Evolutionary conservation across 2,888 invertebrate species (phyloP).

Genomic region (Agrochola macilenta): DNA sequence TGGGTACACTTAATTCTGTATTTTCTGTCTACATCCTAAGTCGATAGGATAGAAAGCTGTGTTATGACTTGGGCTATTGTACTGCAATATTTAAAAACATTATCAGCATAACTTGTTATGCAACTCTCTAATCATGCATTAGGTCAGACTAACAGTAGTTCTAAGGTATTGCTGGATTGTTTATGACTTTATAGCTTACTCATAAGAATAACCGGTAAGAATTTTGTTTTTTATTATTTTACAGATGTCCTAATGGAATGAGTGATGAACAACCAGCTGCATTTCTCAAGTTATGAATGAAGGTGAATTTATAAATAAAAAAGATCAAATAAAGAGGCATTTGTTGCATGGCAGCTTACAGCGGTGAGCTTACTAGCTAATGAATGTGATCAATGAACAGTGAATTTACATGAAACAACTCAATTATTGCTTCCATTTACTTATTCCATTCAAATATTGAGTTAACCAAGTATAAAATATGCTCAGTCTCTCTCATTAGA

Average conservation of each 20-base stretch:
- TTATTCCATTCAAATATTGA: neutral
- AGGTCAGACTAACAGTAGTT: neutral
- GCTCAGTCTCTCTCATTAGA: constrained; percentile 7
- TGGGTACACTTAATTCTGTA: neutral
- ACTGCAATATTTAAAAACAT: constrained; percentile 20
- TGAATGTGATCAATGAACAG: neutral
- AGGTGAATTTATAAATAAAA: neutral
- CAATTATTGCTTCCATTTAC: neutral
- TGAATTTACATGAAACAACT: constrained; percentile 8
- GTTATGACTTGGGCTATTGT: constrained; percentile 23
- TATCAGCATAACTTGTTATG: constrained; percentile 1
- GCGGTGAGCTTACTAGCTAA: neutral
- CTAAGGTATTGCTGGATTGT: constrained; percentile 6
- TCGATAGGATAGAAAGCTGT: neutral
- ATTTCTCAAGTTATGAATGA: neutral
- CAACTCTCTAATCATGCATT: neutral
- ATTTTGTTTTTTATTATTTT: constrained; percentile 27
- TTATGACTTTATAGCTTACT: constrained; percentile 10
- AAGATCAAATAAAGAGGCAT: neutral
- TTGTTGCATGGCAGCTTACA: neutral
- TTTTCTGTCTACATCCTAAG: neutral
- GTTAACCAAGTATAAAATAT: constrained; percentile 7
- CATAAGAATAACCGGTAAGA: constrained; percentile 39
- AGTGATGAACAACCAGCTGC: constrained; percentile 16
- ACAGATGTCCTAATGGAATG: constrained; percentile 3